These are phyloP conservation scores for Zele albiditarsus DNA, from an alignment of 2,888 invertebrate species.

Conservation along the genomic window DNA sequence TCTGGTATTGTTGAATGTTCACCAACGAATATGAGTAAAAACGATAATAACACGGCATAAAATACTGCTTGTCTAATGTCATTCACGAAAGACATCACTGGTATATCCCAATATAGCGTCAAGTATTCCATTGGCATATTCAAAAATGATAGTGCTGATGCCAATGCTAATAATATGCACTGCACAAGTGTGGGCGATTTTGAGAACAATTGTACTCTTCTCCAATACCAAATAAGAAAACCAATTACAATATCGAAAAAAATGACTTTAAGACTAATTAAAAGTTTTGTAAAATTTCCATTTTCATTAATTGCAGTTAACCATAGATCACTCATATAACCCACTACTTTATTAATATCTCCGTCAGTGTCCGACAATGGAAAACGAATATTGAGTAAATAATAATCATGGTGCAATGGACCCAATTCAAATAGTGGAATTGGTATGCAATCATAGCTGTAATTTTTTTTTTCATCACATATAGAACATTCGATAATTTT, in stretches of 20 bases:
- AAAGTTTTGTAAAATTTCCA: slow-evolving; percentile 98
- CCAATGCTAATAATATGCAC: slow-evolving; percentile 92
- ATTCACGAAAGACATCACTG: slow-evolving; percentile 93
- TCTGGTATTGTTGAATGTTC: slow-evolving; percentile 95
- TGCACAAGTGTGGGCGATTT: slow-evolving; percentile 93
- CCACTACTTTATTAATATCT: slow-evolving; percentile 84
- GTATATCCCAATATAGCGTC: slow-evolving; percentile 91
- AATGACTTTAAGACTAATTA: slow-evolving; percentile 93
- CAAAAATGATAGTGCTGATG: slow-evolving; percentile 87
- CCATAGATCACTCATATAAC: slow-evolving; percentile 86
- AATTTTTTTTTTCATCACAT: slow-evolving; percentile 77
- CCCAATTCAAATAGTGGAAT: slow-evolving; percentile 97
- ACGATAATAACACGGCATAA: slow-evolving; percentile 94
- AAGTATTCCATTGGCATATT: slow-evolving; percentile 96
- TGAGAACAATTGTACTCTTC: slow-evolving; percentile 87
- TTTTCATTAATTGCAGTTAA: slow-evolving; percentile 95
- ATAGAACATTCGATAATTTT: slow-evolving; percentile 88
- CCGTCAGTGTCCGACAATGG: slow-evolving; percentile 80
- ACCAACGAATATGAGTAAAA: slow-evolving; percentile 98
- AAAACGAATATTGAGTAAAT: slow-evolving; percentile 93
- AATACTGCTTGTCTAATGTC: slow-evolving; percentile 98
- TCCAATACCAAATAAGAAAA: slow-evolving; percentile 95
- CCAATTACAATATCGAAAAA: slow-evolving; percentile 91
- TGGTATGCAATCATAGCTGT: slow-evolving; percentile 90
- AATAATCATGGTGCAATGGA: slow-evolving; percentile 95